Evolutionary conservation across 2,113 vertebrate species (phyloP).

Genomic region (Odocoileus virginianus): DNA sequence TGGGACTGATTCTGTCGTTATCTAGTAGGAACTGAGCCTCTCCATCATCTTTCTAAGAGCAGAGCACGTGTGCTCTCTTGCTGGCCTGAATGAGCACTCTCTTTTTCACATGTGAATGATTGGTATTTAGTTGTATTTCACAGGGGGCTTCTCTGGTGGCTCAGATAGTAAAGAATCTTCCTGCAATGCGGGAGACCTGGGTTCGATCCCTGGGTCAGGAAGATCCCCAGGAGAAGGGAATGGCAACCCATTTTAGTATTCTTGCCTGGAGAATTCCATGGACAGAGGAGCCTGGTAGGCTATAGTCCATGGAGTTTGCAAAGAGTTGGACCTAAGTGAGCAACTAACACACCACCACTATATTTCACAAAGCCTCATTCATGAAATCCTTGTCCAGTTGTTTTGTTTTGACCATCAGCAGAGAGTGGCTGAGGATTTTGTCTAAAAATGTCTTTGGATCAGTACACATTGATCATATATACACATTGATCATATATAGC

Average conservation of each 20-base stretch:
- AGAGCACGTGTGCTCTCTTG: not conserved
- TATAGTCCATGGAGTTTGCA: not conserved
- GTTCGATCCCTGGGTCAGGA: not conserved
- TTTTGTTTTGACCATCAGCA: not conserved
- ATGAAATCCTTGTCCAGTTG: not conserved
- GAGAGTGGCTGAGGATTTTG: not conserved
- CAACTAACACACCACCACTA: fast-evolving
- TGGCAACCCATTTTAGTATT: not conserved
- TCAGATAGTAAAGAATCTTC: not conserved
- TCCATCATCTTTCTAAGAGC: not conserved
- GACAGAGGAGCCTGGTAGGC: not conserved
- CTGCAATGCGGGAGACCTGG: not conserved
- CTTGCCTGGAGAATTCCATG: not conserved
- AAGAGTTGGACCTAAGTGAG: not conserved
- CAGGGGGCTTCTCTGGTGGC: not conserved
- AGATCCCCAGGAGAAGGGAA: not conserved
- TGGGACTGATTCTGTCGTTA: not conserved
- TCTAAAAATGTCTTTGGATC: not conserved
- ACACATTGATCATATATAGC: not conserved
- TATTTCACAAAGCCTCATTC: not conserved
- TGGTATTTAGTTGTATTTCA: not conserved
- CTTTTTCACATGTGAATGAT: not conserved
- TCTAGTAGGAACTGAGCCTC: not conserved
- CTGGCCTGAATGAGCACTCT: fast-evolving
- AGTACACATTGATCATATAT: not conserved